These are phyloP conservation scores for Epizoanthus ramosus DNA, from an alignment of 92 coral and sea anemone genomes.

Conservation along the genomic window DNA sequence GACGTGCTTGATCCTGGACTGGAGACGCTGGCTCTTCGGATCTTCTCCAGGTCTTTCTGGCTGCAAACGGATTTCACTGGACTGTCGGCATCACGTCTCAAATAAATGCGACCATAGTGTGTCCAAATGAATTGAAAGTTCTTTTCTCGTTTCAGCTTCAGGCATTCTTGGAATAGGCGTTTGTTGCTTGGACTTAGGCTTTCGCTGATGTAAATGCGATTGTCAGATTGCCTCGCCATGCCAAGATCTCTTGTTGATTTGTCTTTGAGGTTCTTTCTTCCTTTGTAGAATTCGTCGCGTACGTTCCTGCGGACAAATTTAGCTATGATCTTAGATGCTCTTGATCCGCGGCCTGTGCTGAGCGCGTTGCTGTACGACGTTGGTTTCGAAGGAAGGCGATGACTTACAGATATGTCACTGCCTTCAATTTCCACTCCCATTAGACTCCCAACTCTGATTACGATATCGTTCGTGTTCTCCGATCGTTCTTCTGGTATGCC, in stretches of 20 bases:
- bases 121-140: conserved; percentile 36
- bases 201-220: conserved; percentile 24
- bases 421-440: neutral
- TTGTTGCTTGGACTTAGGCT: conserved; percentile 31
- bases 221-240: conserved; percentile 7
- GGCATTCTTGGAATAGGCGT: conserved; percentile 15
- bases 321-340: too few species aligned
- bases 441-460: conserved; percentile 11
- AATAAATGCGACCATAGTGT: conserved; percentile 15
- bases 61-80: conserved; percentile 6
- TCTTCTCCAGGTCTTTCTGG: conserved; percentile 4
- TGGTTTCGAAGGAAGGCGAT: too few species aligned
- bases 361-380: too few species aligned
- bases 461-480: conserved; percentile 11
- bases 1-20: conserved; percentile 24
- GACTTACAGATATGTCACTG: conserved; percentile 18
- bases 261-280: neutral
- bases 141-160: conserved; percentile 19
- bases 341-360: too few species aligned
- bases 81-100: conserved; percentile 18
- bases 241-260: conserved; percentile 27
- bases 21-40: conserved; percentile 5
- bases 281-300: too few species aligned
- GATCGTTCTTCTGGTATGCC: conserved; percentile 10
- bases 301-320: too few species aligned